These are phyloP conservation scores for Tuberolachnus salignus DNA, from an alignment of 2,888 invertebrate species.

Conservation along the genomic window DNA sequence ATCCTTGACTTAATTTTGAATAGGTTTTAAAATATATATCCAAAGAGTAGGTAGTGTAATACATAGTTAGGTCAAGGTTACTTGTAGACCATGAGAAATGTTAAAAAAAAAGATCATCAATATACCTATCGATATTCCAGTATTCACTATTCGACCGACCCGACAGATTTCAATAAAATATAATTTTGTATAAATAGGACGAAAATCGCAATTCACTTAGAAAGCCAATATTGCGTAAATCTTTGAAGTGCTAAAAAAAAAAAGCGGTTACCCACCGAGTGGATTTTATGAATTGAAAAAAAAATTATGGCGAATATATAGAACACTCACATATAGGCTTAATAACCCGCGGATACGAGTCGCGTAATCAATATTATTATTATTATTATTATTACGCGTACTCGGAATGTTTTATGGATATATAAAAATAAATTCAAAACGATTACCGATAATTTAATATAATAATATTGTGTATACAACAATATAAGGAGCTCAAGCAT, in stretches of 20 bases:
- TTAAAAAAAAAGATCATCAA: not conserved
- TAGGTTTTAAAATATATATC: slow-evolving; percentile 28
- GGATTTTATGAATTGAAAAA: not conserved
- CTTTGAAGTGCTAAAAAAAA: slow-evolving; percentile 30
- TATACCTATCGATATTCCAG: not conserved
- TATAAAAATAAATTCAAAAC: slow-evolving; percentile 9
- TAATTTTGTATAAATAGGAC: not conserved
- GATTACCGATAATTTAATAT: not conserved
- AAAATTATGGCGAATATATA: not conserved
- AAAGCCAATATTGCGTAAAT: slow-evolving; percentile 9
- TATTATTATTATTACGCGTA: too few species aligned
- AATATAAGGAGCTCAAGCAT: slow-evolving; percentile 32
- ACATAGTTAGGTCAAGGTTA: slow-evolving; percentile 40
- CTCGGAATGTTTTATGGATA: too few species aligned
- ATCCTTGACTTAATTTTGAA: slow-evolving; percentile 44
- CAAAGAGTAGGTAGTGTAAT: slow-evolving; percentile 13
- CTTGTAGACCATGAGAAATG: not conserved
- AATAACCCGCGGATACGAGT: too few species aligned
- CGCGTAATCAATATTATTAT: too few species aligned
- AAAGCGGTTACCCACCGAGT: not conserved
- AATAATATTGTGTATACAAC: slow-evolving; percentile 3
- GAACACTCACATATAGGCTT: not conserved
- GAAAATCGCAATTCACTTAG: slow-evolving; percentile 30
- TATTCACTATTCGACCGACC: too few species aligned
- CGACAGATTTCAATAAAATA: not conserved